phyloP scores from a whole-genome alignment of 2,888 invertebrate genomes.

The Nebria salina region DNA sequence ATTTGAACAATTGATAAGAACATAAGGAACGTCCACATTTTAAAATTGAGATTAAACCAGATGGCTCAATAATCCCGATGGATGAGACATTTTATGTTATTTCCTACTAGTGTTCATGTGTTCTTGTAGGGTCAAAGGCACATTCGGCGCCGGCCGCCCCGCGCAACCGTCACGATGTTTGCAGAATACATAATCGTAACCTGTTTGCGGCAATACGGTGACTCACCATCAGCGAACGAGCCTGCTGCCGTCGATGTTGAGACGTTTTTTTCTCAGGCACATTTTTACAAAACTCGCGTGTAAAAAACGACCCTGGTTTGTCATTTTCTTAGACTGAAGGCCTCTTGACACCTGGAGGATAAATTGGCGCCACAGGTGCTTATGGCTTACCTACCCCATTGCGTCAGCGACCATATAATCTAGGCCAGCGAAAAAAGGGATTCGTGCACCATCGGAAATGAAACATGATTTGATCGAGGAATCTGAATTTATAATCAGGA shows the following conservation, averaged over 20 bases:
- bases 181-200: constrained; percentile 45
- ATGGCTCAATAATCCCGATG: no score
- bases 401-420: neutral
- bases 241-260: constrained; percentile 18
- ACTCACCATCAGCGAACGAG: constrained; percentile 27
- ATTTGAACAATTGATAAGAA: no score
- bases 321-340: constrained; percentile 19
- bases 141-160: constrained; percentile 27
- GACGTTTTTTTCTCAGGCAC: constrained; percentile 35
- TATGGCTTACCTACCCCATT: neutral
- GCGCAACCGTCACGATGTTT: constrained; percentile 27
- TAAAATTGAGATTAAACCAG: no score
- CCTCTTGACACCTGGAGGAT: constrained; percentile 37
- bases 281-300: constrained; percentile 41
- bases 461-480: neutral
- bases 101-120: constrained; percentile 18
- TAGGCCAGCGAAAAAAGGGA: neutral
- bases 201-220: constrained; percentile 40
- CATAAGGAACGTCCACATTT: no score
- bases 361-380: constrained; percentile 19
- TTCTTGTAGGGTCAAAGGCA: constrained; percentile 45
- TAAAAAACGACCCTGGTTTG: constrained; percentile 33
- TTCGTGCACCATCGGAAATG: neutral
- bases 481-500: neutral
- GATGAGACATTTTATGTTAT: neutral